Base-by-base conservation (phyloP, 1,140 invertebrate genomes). In the Rhopalosiphum padi region DNA sequence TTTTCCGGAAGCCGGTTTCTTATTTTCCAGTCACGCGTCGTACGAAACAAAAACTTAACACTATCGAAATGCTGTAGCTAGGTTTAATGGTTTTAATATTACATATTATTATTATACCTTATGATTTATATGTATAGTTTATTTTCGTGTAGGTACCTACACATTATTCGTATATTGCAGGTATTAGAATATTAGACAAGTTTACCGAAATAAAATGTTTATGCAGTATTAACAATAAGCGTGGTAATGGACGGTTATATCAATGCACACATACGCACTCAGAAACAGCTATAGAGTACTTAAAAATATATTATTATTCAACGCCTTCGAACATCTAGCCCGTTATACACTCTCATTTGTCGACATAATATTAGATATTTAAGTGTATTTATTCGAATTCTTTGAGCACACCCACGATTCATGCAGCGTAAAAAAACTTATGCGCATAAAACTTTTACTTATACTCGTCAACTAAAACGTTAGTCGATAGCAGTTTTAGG, bases 1-100 rank as follows among this genome's bases (percentile, higher is more conserved):
- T 37, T 83, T 83, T 83, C 77, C 77, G 35, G 77, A 83, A 83
- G 77, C 77, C 77, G 18, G 35, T 37, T 83, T 83, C 77, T 83
- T 37, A 37, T 37, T 83, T 37, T 35, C 35, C 35, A 37, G 77
- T 83, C 77, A 83, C 77, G 77, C 60, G 30, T 77, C 60, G 8
- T 60, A 68, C 30, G n/a, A 77, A 77, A 77, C 60, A 77, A n/a
- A 77, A 77, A 77, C 60, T 68, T 0, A 68, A 68, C 60, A n/a
- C 18, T 68, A 68, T 68, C 4, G 18, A n/a, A 68, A 77, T 9
- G 8, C 7, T 9, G 25, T 3, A 18, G 2, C 6, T n/a, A n/a
- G 30, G n/a, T n/a, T 6, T n/a, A 11, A 11, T 77, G 3, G 30
- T 77, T 77, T 68, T n/a, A 68, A 68, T 15, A 30, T 68, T 68